phyloP scores from a whole-genome alignment of 1,140 invertebrate species.

The Meloidogyne chitwoodi region DNA sequence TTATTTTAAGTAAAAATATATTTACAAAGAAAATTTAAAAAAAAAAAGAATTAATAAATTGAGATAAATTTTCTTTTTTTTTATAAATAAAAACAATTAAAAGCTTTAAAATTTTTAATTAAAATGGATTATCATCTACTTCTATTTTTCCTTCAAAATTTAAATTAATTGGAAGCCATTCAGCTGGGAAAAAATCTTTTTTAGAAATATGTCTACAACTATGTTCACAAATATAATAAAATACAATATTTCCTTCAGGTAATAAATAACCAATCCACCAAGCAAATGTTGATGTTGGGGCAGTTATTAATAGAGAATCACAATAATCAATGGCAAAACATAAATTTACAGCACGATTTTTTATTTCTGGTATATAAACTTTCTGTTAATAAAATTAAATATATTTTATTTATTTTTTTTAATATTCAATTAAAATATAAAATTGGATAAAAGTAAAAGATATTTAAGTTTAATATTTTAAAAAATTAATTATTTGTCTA shows the following conservation, averaged over 20 bases:
- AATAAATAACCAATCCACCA: slow-evolving; percentile 8
- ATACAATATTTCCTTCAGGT: background rate
- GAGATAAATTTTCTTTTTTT: too few relatives aligned
- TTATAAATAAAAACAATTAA: too few relatives aligned
- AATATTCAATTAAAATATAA: background rate
- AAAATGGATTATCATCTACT: background rate
- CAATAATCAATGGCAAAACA: background rate
- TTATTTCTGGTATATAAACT: slow-evolving; percentile 9
- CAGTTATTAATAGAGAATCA: background rate
- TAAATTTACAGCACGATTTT: slow-evolving; percentile 1
- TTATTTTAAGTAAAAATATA: too few relatives aligned
- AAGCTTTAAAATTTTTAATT: background rate
- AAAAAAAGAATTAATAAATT: too few relatives aligned
- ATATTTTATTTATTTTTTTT: background rate
- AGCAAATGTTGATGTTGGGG: background rate
- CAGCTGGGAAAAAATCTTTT: background rate
- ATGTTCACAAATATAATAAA: background rate
- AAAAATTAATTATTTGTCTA: too few relatives aligned
- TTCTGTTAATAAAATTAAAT: background rate
- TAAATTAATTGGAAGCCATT: background rate
- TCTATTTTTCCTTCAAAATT: background rate
- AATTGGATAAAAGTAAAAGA: too few relatives aligned
- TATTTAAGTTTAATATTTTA: too few relatives aligned
- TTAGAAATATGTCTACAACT: background rate
- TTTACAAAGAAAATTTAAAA: too few relatives aligned